Evolutionary conservation across 2,888 invertebrate species (phyloP), one percentile per base, ranked within the genome.

Genomic region (Augiades crinisus): DNA sequence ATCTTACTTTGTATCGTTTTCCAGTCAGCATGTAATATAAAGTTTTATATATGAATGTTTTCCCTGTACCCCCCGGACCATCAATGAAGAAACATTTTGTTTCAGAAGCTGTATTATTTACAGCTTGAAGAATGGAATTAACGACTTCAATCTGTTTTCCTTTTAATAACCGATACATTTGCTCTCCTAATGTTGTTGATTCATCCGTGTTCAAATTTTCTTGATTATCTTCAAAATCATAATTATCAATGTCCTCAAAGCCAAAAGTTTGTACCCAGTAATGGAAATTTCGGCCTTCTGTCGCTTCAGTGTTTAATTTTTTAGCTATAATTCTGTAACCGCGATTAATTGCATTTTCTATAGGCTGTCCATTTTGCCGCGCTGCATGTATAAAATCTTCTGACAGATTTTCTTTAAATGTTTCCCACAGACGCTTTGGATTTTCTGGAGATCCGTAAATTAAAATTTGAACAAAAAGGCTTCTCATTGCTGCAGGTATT

Each of bases 381-480:
- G 50, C 43, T 41, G 43, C 43, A 50, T 50, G 47, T 40, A 49
- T 55, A 49, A 51, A 51, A 43, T 54, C 43, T 56, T 56, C 53
- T 46, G 46, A 40, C 53, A 53, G 31, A 46, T 53, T 45, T 45
- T 47, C 45, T 56, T 51, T 47, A 54, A 56, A 56, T 40, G 44
- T 56, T 56, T 54, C 44, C 51, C 56, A 47, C 34, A 54, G 24
- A 44, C 40, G 51, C 47, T 53, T 53, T 47, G 47, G 53, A 49
- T 53, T 53, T 56, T 53, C 55, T 45, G 49, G 53, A 53, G 46
- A 56, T 53, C 45, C 45, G 40, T 49, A 56, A 53, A 56, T 52
- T 52, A 50, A 54, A 50, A 53, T 53, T 53, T 47, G 53, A 43
- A 47, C 43, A 47, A 53, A 47, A 47, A 53, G 41, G 43, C 47